These are phyloP conservation scores for Cydia fagiglandana DNA, from an alignment of 1,140 invertebrate species.

Conservation along the genomic window DNA sequence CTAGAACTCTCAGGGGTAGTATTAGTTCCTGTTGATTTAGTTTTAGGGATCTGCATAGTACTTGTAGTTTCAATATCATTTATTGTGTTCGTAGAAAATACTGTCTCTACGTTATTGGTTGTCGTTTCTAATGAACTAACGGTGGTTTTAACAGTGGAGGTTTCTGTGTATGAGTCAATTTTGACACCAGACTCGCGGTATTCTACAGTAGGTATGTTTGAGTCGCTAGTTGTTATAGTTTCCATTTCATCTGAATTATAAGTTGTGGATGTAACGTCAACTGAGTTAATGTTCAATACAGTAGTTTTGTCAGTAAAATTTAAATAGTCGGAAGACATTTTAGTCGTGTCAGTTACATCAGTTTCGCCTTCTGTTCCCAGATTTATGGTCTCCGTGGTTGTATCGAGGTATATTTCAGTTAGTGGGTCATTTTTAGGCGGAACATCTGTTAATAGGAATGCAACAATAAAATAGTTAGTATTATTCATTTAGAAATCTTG, in stretches of 20 bases:
- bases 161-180: conserved; percentile 35
- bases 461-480: conserved; percentile 58
- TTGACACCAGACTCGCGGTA: background rate
- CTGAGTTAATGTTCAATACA: background rate
- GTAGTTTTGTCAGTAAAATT: background rate
- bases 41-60: background rate
- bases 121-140: background rate
- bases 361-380: conserved; percentile 42
- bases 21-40: conserved; percentile 6
- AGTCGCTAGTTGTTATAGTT: background rate
- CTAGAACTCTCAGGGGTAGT: background rate
- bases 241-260: background rate
- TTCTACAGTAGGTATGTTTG: conserved; percentile 20
- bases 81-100: background rate
- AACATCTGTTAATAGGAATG: conserved; percentile 77
- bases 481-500: conserved; percentile 22
- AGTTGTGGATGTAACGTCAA: background rate
- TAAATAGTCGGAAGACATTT: background rate
- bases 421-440: conserved; percentile 72
- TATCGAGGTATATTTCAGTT: conserved; percentile 67
- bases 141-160: conserved; percentile 33
- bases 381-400: conserved; percentile 45
- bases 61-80: conserved; percentile 1
- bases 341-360: conserved; percentile 27
- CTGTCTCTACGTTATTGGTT: background rate